Evolutionary conservation across 2,113 vertebrate genomes (phyloP), one percentile per base, ranked within the genome.

Genomic region (Pimephales promelas): DNA sequence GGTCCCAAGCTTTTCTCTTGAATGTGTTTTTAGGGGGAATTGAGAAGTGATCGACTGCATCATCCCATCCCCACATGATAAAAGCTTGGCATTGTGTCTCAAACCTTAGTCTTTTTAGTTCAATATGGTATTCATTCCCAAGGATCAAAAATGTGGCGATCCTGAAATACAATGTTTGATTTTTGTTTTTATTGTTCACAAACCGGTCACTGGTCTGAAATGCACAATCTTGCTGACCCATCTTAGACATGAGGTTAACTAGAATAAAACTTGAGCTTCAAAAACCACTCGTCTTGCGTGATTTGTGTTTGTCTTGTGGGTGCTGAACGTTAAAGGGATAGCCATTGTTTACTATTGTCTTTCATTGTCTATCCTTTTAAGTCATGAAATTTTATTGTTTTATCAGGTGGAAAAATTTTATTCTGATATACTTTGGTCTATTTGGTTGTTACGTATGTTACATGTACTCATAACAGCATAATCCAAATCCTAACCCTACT

Each of bases 191-290:
- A 71, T 70, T 81, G 89, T 84, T 91, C 78, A 62, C 56, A 43
- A 61, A 82, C 52, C 71, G 56, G 80, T 93, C 91, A 91, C 90
- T 92, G 94, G 94, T 95, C 94, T 95, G 93, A 95, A 94, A 94
- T 93, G 95, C 94, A 95, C 94, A 96, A 93, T 92, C 74, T 91
- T 89, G 91, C 91, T 92, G 93, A 95, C 94, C 92, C 94, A 93
- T 94, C 93, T 90, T 93, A 91, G 89, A 93, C 92, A 92, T 93
- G 87, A 94, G 94, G 94, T 89, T 88, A 92, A 85, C 84, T 90
- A 87, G 88, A 90, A 92, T 85, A 40, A 89, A 92, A 88, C 68
- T 75, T 92, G 90, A 93, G 93, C 83, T 93, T 94, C 95, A 95
- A 95, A 96, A 95, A 94, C 64, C 90, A 81, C 94, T 92, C 87